phyloP scores from a whole-genome alignment of 2,113 vertebrate genomes.

The Actenoides lindsayi region DNA sequence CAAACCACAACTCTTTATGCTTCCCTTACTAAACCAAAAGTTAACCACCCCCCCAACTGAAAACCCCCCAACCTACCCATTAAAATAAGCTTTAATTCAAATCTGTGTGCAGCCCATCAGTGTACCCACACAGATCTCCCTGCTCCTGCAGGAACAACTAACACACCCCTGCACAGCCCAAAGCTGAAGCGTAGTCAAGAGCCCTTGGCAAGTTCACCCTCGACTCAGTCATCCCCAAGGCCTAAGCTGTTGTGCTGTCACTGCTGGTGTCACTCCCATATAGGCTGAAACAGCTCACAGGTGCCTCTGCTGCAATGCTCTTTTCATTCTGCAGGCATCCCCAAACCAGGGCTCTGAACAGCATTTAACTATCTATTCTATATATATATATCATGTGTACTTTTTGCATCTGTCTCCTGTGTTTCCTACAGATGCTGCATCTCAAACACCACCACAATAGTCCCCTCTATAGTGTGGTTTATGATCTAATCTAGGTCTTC shows the following conservation, averaged over 20 bases:
- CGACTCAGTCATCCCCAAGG: fast-evolving
- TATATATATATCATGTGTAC: neutral
- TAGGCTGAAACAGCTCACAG: neutral
- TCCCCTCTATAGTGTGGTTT: neutral
- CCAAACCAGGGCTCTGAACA: neutral
- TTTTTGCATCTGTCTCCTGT: neutral
- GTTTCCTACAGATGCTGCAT: neutral
- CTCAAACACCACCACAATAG: neutral
- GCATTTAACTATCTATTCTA: neutral
- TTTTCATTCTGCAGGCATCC: neutral
- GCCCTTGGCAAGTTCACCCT: fast-evolving
- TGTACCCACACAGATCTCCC: neutral
- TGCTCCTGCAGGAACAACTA: neutral
- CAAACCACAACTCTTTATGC: neutral
- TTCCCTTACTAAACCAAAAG: neutral
- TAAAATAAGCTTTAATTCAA: neutral
- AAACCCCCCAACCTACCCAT: neutral
- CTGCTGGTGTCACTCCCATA: fast-evolving
- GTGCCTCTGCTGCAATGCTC: neutral
- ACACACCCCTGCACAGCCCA: fast-evolving
- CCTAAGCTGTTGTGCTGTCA: fast-evolving
- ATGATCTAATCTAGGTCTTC: neutral
- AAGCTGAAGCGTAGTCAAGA: neutral
- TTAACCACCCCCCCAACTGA: neutral
- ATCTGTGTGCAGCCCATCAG: neutral